phyloP scores from a whole-genome alignment of 2,797 vertebrate species.

The Sebastiscus tertius region DNA sequence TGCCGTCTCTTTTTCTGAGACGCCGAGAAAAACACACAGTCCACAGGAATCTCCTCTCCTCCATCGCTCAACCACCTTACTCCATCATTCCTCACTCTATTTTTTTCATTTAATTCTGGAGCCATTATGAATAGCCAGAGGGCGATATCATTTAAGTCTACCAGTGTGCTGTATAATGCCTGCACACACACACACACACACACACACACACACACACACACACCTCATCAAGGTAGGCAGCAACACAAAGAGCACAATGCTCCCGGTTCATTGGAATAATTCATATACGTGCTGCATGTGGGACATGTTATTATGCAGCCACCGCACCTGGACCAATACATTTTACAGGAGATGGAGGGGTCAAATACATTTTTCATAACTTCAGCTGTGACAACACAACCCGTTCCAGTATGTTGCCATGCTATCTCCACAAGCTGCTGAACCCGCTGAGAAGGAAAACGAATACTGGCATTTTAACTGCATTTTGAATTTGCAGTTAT shows the following conservation, averaged over 20 bases:
- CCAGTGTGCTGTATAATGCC: slow-evolving; percentile 28
- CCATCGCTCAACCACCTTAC: slow-evolving; percentile 13
- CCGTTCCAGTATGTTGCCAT: slow-evolving; percentile 38
- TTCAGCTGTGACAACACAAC: slow-evolving; percentile 67
- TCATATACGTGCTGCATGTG: slow-evolving; percentile 49
- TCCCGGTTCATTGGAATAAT: slow-evolving; percentile 54
- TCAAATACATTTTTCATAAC: slow-evolving; percentile 65
- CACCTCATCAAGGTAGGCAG: slow-evolving; percentile 27
- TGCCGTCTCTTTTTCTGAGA: slow-evolving; percentile 8
- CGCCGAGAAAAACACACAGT: slow-evolving; percentile 13
- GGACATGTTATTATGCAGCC: slow-evolving; percentile 56
- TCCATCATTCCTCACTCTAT: neutral
- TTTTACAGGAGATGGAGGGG: slow-evolving; percentile 59
- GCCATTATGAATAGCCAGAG: slow-evolving; percentile 50
- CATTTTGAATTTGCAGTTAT: slow-evolving; percentile 46
- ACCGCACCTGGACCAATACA: slow-evolving; percentile 53
- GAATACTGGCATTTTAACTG: slow-evolving; percentile 26
- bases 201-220: slow-evolving; percentile 1
- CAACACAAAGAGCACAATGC: slow-evolving; percentile 34
- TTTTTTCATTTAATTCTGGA: slow-evolving; percentile 33
- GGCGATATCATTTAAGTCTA: slow-evolving; percentile 47
- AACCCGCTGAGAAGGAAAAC: slow-evolving; percentile 40
- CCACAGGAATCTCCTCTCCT: slow-evolving; percentile 13
- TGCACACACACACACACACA: neutral
- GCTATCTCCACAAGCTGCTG: slow-evolving; percentile 24